Percentiles rank a stretch among this genome's conserved stretches.
Evolutionary conservation across 2,888 invertebrate genomes (phyloP).

Genomic region (Agrotis exclamationis): DNA sequence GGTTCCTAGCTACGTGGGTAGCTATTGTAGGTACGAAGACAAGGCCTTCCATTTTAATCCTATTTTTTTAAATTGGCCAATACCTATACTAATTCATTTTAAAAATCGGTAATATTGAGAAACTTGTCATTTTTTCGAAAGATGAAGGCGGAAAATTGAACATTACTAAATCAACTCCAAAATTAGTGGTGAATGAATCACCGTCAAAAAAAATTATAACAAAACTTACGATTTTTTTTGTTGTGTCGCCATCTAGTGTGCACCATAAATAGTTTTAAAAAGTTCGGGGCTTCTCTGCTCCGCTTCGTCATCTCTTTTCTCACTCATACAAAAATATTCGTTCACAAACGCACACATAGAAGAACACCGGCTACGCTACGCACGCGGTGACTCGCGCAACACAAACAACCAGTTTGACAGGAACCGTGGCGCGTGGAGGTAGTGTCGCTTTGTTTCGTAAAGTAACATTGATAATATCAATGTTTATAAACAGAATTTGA

Average conservation of each 20-base stretch:
- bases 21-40: too few relatives aligned
- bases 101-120: too few relatives aligned
- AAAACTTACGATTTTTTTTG: neutral
- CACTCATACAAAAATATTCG: conserved; percentile 54
- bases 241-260: conserved; percentile 57
- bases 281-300: conserved; percentile 27
- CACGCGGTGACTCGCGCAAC: conserved; percentile 46
- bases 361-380: conserved; percentile 29
- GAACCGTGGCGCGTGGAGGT: conserved; percentile 72
- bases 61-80: too few relatives aligned
- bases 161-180: neutral
- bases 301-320: conserved; percentile 31
- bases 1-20: neutral
- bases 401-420: conserved; percentile 85
- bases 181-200: neutral
- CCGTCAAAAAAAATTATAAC: neutral
- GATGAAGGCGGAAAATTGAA: too few relatives aligned
- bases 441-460: conserved; percentile 74
- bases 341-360: conserved; percentile 56
- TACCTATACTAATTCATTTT: too few relatives aligned
- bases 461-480: conserved; percentile 84
- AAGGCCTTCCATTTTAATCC: too few relatives aligned
- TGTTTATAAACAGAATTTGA: conserved; percentile 87
- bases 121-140: too few relatives aligned
- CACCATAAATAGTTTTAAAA: conserved; percentile 19